Percentiles rank a stretch among this genome's conserved stretches.
phyloP scores from a whole-genome alignment of 2,113 vertebrate genomes.

The Mormoops blainvillei region DNA sequence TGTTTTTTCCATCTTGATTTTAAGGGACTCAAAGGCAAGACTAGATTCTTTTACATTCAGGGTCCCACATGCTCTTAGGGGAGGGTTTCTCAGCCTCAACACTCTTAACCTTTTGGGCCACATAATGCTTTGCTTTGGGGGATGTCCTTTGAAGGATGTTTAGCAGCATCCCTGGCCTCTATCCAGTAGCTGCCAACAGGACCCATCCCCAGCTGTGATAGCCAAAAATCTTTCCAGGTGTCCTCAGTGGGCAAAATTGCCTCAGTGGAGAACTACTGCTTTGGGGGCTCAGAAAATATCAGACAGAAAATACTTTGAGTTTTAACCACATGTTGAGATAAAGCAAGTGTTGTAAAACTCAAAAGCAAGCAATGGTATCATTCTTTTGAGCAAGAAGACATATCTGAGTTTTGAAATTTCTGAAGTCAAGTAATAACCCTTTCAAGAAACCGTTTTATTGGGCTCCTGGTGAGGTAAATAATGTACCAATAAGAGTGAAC shows the following conservation, averaged over 20 bases:
- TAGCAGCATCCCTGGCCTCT: not conserved
- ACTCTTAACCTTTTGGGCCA: not conserved
- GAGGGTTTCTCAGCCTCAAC: not conserved
- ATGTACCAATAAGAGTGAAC: not conserved
- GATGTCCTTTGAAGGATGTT: not conserved
- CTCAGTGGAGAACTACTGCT: not conserved
- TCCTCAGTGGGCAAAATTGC: not conserved
- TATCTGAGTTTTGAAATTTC: not conserved
- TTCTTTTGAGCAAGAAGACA: not conserved
- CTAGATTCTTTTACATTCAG: not conserved
- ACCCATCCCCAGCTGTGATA: not conserved
- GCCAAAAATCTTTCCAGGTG: not conserved
- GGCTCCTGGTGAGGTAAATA: not conserved
- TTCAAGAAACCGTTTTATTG: not conserved
- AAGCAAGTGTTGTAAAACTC: conserved; percentile 3
- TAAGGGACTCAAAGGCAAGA: not conserved
- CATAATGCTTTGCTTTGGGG: not conserved
- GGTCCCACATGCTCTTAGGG: not conserved
- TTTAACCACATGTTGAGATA: not conserved
- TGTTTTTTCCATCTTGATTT: not conserved
- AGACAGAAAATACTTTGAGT: not conserved
- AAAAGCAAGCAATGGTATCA: not conserved
- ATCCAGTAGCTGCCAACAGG: not conserved
- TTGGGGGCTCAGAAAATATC: not conserved
- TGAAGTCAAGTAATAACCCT: not conserved